Conservation (phyloP, 2,888 invertebrate species). For the Agrilus cyanescens region DNA sequence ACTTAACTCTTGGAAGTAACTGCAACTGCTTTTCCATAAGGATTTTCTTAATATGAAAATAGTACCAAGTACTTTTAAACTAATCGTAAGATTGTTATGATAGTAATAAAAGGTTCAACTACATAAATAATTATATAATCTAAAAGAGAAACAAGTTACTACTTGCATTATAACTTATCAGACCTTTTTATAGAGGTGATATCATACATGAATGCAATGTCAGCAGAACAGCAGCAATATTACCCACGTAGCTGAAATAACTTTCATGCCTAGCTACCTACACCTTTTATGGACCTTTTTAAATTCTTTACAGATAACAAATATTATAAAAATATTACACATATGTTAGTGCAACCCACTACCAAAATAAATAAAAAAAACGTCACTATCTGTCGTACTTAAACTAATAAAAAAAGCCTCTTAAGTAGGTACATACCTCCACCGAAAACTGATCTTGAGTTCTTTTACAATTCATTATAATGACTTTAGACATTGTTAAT, state of each 20-base stretch:
- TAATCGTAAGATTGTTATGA: neutral
- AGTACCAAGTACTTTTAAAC: neutral
- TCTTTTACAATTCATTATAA: slow-evolving; percentile 10
- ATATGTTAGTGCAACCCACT: neutral
- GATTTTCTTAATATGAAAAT: too few relatives aligned
- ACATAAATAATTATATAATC: neutral
- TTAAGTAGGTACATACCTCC: slow-evolving; percentile 9
- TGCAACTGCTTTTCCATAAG: too few relatives aligned
- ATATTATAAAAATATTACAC: slow-evolving; percentile 1
- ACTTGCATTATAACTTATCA: slow-evolving; percentile 1
- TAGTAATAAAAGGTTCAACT: neutral
- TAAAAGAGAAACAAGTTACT: neutral
- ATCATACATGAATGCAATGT: slow-evolving; percentile 7
- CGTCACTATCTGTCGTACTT: neutral
- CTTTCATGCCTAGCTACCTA: neutral
- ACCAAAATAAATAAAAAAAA: neutral
- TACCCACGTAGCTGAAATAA: slow-evolving; percentile 5
- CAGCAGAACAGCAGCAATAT: slow-evolving; percentile 1
- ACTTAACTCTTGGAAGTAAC: too few relatives aligned
- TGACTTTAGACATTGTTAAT: slow-evolving; percentile 3
- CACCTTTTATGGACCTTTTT: neutral
- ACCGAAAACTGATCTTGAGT: slow-evolving; percentile 9
- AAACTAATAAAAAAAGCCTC: neutral
- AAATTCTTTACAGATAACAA: neutral
- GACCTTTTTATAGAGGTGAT: slow-evolving; percentile 13